Conservation (phyloP, 2,797 vertebrate species). For the Manis javanica region DNA sequence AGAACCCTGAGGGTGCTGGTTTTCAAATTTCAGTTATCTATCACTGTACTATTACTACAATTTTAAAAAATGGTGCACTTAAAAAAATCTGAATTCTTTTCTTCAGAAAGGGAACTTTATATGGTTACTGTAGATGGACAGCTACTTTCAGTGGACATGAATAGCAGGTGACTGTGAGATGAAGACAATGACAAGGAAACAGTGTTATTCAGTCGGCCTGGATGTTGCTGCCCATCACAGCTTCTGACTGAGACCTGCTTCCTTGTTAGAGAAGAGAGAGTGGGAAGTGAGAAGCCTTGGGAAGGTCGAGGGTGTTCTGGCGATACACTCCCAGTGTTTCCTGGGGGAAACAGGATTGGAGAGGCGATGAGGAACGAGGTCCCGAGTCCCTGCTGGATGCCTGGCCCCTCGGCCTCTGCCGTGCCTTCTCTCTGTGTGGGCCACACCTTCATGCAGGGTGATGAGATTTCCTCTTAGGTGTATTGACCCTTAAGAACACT, state of each 20-base stretch:
- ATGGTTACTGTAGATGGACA: background rate
- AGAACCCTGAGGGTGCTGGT: background rate
- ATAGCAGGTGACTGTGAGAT: background rate
- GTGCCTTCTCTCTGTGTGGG: background rate
- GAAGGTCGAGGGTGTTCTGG: too few relatives aligned
- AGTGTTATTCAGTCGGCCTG: background rate
- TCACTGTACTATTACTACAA: background rate
- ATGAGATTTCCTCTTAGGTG: background rate
- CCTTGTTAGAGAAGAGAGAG: too few relatives aligned
- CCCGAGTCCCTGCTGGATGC: rapidly evolving
- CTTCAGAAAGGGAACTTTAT: background rate
- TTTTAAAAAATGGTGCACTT: background rate
- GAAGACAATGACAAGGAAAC: background rate
- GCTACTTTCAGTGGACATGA: background rate
- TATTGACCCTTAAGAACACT: background rate
- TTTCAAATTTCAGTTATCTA: background rate
- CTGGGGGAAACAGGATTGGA: background rate
- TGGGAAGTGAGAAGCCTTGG: background rate
- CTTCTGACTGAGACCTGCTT: background rate
- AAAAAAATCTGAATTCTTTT: background rate
- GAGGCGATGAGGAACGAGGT: rapidly evolving
- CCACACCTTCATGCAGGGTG: rapidly evolving
- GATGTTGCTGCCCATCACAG: background rate
- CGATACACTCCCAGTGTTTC: background rate
- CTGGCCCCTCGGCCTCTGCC: rapidly evolving